phyloP scores from a whole-genome alignment of 2,113 vertebrate species.

The Nothobranchius kuhntae region DNA sequence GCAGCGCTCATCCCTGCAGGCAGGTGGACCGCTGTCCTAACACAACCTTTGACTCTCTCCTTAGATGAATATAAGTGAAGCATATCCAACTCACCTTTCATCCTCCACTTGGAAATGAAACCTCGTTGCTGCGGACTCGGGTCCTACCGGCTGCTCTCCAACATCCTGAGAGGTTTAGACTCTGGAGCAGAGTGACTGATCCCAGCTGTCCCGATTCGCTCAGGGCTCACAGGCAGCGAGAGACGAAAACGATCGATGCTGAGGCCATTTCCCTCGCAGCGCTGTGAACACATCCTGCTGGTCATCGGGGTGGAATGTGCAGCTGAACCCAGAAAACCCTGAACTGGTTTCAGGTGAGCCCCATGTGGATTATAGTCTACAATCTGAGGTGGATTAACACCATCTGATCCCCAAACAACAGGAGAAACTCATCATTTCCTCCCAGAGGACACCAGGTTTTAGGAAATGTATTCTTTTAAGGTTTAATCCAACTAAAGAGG shows the following conservation, averaged over 20 bases:
- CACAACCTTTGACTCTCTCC: no score
- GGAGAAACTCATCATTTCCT: no score
- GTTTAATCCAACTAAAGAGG: no score
- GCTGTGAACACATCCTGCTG: constrained; percentile 23
- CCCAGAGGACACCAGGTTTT: no score
- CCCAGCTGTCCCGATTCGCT: constrained; percentile 39
- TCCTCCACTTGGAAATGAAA: constrained; percentile 42
- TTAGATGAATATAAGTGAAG: no score
- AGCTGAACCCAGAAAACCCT: constrained; percentile 32
- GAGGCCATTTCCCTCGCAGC: constrained; percentile 38
- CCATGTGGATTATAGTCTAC: no score
- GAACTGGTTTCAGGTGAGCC: constrained; percentile 7
- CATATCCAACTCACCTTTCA: constrained; percentile 60
- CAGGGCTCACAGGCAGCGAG: constrained; percentile 43
- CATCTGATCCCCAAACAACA: no score
- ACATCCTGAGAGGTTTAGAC: not conserved
- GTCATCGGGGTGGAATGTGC: constrained; percentile 35
- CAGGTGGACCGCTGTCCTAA: no score
- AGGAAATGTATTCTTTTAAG: no score
- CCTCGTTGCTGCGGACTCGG: not conserved
- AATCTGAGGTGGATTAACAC: no score
- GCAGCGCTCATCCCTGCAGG: no score
- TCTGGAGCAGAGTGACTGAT: constrained; percentile 27
- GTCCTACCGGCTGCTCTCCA: constrained; percentile 18
- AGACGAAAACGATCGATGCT: constrained; percentile 61